Evolutionary conservation across 2,797 vertebrate species (phyloP).

Genomic region (Anniella stebbinsi): DNA sequence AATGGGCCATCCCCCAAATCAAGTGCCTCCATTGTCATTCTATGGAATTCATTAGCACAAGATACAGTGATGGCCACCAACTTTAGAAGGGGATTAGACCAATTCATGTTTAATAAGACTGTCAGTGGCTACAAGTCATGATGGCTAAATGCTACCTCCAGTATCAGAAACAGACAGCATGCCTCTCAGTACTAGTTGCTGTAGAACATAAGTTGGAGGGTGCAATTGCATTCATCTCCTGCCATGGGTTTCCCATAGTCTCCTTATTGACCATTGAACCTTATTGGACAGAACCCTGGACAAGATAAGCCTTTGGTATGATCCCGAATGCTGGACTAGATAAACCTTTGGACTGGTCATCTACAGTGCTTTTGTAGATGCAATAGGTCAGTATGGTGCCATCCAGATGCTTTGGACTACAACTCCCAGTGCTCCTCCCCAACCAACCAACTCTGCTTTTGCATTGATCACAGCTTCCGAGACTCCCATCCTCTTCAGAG

Average conservation of each 20-base stretch:
- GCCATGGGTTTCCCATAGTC: not conserved
- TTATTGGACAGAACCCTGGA: too few species aligned
- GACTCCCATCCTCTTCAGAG: not conserved
- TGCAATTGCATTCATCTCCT: not conserved
- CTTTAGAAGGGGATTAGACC: not conserved
- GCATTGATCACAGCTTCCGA: not conserved
- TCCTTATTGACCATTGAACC: not conserved
- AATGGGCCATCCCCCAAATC: not conserved
- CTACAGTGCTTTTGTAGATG: too few species aligned
- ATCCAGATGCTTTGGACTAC: too few species aligned
- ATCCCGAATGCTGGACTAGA: not conserved
- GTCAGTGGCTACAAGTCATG: not conserved
- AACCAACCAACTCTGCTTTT: not conserved
- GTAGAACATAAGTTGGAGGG: not conserved
- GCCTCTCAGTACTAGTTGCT: not conserved
- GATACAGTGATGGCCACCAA: not conserved
- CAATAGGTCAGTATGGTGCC: too few species aligned
- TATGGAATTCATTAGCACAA: not conserved
- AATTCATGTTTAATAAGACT: not conserved
- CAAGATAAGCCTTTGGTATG: not conserved
- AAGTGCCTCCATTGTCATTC: not conserved
- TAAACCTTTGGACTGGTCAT: not conserved
- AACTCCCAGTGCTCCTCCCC: not conserved
- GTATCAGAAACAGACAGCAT: not conserved
- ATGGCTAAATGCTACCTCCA: not conserved